Evolutionary conservation across 2,797 vertebrate genomes (phyloP).

Genomic region (Lutjanus argentimaculatus): DNA sequence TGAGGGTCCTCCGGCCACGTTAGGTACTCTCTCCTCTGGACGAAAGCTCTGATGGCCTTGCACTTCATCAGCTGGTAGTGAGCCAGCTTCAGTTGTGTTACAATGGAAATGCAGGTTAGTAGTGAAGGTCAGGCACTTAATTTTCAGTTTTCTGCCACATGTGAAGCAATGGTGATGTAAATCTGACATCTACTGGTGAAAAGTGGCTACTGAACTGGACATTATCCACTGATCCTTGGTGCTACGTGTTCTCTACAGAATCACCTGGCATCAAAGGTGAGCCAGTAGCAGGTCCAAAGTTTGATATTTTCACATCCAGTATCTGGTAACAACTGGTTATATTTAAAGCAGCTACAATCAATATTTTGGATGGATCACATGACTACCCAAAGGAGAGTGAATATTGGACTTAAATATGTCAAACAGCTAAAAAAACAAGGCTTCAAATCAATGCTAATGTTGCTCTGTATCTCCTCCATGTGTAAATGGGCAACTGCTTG

Average conservation of each 20-base stretch:
- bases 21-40: conserved; percentile 87
- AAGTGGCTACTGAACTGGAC: neutral
- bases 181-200: conserved; percentile 28
- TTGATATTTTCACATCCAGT: neutral
- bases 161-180: neutral
- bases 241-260: neutral
- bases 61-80: conserved; percentile 87
- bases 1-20: conserved; percentile 92
- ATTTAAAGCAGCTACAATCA: too few species aligned
- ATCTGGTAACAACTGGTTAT: neutral
- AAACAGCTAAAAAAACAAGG: neutral
- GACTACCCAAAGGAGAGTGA: too few species aligned
- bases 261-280: too few species aligned
- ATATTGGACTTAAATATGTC: neutral
- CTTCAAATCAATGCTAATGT: neutral
- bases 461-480: too few species aligned
- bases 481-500: too few species aligned
- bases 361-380: too few species aligned
- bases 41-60: conserved; percentile 84
- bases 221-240: neutral
- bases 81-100: conserved; percentile 58
- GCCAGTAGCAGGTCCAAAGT: neutral
- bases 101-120: neutral
- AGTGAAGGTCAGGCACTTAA: neutral
- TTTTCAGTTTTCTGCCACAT: neutral